Evolutionary conservation across 2,113 vertebrate species (phyloP).

Genomic region (Mobula hypostoma): DNA sequence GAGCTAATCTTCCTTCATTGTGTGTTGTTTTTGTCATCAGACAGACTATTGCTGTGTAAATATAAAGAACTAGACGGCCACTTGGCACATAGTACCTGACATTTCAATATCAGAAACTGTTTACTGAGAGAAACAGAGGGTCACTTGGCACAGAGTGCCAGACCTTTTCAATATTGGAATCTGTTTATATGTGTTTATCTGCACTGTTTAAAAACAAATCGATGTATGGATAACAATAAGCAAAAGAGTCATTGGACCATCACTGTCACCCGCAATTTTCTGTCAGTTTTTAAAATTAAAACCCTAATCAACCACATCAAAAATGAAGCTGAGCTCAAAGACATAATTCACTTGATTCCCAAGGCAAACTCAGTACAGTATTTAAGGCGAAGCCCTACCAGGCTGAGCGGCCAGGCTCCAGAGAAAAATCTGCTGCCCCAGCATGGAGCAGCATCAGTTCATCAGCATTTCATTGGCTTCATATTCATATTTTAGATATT

Average conservation of each 20-base stretch:
- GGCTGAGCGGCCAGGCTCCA: too few species aligned
- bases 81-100: not conserved
- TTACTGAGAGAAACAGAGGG: not conserved
- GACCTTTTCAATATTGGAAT: not conserved
- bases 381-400: too few species aligned
- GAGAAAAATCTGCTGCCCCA: too few species aligned
- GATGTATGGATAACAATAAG: not conserved
- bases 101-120: not conserved
- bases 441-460: too few species aligned
- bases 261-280: not conserved
- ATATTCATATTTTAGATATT: too few species aligned
- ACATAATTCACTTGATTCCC: too few species aligned
- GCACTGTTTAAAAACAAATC: not conserved
- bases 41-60: not conserved
- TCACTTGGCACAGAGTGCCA: not conserved
- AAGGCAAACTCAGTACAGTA: too few species aligned
- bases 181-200: not conserved
- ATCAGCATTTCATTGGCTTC: too few species aligned
- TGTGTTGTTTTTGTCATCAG: conserved; percentile 1
- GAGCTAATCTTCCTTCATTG: not conserved
- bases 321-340: too few species aligned
- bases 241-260: not conserved
- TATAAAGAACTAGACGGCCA: conserved; percentile 1
- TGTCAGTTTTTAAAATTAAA: too few species aligned
- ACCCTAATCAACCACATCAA: too few species aligned